Evolutionary conservation across 2,888 invertebrate genomes (phyloP), one percentile per base, ranked within the genome.

Genomic region (Hedya salicella): DNA sequence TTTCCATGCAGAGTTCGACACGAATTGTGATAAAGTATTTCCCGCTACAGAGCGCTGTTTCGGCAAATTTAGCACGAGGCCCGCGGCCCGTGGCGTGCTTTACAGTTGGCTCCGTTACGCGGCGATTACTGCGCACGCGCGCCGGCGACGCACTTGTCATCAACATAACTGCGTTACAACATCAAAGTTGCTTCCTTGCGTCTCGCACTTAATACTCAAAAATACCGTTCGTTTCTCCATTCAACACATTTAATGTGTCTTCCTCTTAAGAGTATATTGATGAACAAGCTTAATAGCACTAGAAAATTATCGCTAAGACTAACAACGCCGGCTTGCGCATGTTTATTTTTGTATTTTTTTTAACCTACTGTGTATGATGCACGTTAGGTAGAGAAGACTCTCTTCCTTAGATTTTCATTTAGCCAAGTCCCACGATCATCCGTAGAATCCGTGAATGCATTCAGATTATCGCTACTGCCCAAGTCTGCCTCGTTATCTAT

Each of bases 41-140:
- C 88, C 88, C 88, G 89, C 88, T 89, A 88, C 81, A 85, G 83
- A 85, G 82, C 83, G 81, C 81, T 89, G 91, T 91, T 92, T 92
- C 90, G 91, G 87, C 90, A 91, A 91, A 91, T 91, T 91, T 90
- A 91, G 91, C 91, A 91, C 91, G 88, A 85, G 83, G 84, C 78
- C 82, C 85, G 87, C 85, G 81, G 82, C 83, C 88, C 89, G 89
- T 89, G 84, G 88, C 88, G 86, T 75, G 85, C 87, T 90, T 89
- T 91, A 91, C 91, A 89, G 91, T 91, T 90, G 77, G 85, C 91
- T 86, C 91, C 91, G 92, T 91, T 91, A 92, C 88, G 87, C 84
- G 84, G 77, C 87, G 87, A 91, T 91, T 90, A 91, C 77, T 75
- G 86, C 84, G 88, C 88, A 83, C 80, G 87, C 86, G 87, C 86